A percentile compares a stretch with the other conserved stretches of the same genome.
Evolutionary conservation across 1,140 invertebrate genomes (phyloP).

Genomic region (Prorops nasuta): DNA sequence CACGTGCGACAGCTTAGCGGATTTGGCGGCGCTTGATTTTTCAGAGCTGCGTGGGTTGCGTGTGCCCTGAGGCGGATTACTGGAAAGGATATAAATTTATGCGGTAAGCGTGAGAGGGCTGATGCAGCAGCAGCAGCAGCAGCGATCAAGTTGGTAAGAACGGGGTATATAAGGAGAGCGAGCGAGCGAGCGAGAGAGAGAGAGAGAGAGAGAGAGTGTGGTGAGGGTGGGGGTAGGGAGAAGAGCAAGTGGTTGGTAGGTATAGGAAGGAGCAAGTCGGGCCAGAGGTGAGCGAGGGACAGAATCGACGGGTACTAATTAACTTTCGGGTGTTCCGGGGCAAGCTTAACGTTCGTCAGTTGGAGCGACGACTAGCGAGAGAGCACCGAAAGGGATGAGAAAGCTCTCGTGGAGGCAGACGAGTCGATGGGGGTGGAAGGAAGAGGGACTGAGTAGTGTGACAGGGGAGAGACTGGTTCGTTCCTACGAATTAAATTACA

Average conservation of each 20-base stretch:
- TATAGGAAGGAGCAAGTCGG: background rate
- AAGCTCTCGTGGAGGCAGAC: too few relatives aligned
- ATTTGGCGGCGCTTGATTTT: too few relatives aligned
- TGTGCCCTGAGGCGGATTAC: too few relatives aligned
- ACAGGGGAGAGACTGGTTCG: constrained; percentile 11
- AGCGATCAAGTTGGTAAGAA: too few relatives aligned
- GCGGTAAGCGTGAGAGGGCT: too few relatives aligned
- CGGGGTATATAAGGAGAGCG: background rate
- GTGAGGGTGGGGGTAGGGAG: background rate
- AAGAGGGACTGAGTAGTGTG: constrained; percentile 1
- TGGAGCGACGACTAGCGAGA: too few relatives aligned
- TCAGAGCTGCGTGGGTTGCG: too few relatives aligned
- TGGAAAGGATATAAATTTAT: too few relatives aligned
- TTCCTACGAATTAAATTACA: constrained; percentile 32
- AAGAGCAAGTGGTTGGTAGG: background rate
- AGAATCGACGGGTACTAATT: background rate
- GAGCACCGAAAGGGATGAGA: too few relatives aligned
- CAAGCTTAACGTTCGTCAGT: background rate
- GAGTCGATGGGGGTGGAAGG: background rate
- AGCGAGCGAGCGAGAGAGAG: background rate
- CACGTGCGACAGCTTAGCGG: too few relatives aligned
- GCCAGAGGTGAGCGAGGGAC: background rate
- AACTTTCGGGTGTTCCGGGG: background rate
- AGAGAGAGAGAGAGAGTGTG: constrained; percentile 1
- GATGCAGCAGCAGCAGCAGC: too few relatives aligned